These are phyloP conservation scores for Pelosia muscerda DNA, from an alignment of 2,888 invertebrate species.

Conservation along the genomic window DNA sequence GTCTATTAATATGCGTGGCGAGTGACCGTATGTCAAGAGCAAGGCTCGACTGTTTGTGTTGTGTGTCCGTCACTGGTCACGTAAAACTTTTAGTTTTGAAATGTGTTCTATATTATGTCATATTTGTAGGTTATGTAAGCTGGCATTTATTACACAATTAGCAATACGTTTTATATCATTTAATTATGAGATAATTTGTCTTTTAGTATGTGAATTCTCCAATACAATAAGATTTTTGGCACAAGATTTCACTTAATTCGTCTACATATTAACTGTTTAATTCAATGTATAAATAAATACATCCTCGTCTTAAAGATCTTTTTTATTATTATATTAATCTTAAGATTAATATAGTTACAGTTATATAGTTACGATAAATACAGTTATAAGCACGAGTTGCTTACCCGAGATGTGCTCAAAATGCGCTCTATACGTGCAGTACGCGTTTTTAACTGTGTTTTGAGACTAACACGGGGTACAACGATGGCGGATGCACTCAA, in stretches of 20 bases:
- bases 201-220: not conserved
- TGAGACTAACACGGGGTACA: too few species aligned
- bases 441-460: too few species aligned
- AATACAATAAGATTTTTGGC: constrained; percentile 18
- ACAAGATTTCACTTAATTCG: constrained; percentile 16
- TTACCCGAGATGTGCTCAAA: too few species aligned
- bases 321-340: not conserved
- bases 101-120: constrained; percentile 31
- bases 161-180: constrained; percentile 8
- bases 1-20: constrained; percentile 85
- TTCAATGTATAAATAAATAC: not conserved
- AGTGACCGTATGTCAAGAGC: constrained; percentile 85
- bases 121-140: constrained; percentile 23
- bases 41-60: constrained; percentile 72
- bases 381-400: too few species aligned
- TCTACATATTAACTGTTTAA: not conserved
- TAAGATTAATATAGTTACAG: too few species aligned
- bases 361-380: too few species aligned
- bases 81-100: constrained; percentile 53
- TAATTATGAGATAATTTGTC: constrained; percentile 8
- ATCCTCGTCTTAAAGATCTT: not conserved
- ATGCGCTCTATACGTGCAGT: too few species aligned
- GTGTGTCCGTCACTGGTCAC: constrained; percentile 58
- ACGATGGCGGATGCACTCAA: too few species aligned
- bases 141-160: constrained; percentile 27